Evolutionary conservation across 2,797 vertebrate genomes (phyloP), one percentile per base, ranked within the genome.

Genomic region (Dallia pectoralis): DNA sequence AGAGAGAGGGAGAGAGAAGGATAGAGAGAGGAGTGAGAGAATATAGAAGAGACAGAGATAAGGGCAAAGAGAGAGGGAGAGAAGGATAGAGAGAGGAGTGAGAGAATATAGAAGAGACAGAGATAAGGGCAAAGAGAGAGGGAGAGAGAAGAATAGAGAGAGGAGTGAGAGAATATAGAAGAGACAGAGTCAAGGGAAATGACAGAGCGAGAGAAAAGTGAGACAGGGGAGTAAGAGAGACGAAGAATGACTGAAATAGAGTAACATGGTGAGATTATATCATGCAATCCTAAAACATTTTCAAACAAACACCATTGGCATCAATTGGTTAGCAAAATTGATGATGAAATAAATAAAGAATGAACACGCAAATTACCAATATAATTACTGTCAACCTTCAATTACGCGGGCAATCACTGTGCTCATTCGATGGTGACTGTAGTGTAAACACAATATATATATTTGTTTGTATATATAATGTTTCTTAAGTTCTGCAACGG

Each of bases 171-270:
- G 12, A 77, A 80, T 70, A 81, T 12, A 0, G 56, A 27, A 79
- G 86, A 76, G 56, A 69, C 88, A 88, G 89, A 84, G 85, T 81
- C 22, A 18, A 69, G 74, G 9, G 75, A 76, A 78, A 82, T 65
- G 22, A 85, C 16, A 59, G 49, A 32, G n/a, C 33, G n/a, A 48
- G 22, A 69, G 44, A 4, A 8, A 79, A 63, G 71, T 36, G 56
- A 79, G 71, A 71, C 6, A 70, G 40, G 48, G 44, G 5, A 47
- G 77, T 76, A 81, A 77, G 80, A 69, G 68, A 74, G 79, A 79
- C 72, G 25, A 36, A 76, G 74, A 73, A 69, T 9, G 36, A 79
- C 71, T 56, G 61, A 22, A 69, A 32, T 5, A 14, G 30, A 79
- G 16, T 2, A 53, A 62, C 25, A 19, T 62, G 36, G 30, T 7